Evolutionary conservation across 2,888 invertebrate species (phyloP).

Genomic region (Serripes groenlandicus): DNA sequence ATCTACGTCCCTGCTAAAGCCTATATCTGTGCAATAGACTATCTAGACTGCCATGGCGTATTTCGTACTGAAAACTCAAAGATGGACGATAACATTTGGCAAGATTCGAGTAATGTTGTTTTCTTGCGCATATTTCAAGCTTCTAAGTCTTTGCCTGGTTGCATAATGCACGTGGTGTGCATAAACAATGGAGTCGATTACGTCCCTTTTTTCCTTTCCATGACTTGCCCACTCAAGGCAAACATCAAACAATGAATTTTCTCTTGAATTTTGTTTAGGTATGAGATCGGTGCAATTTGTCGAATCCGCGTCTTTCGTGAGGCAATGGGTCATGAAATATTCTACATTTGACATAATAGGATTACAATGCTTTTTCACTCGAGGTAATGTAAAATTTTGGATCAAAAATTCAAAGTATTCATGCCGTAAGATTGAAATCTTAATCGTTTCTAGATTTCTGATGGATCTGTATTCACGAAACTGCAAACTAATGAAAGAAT

Average conservation of each 20-base stretch:
- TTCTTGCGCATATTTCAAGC: no score
- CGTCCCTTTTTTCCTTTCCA: not conserved
- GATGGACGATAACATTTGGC: no score
- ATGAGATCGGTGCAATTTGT: not conserved
- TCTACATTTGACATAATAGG: not conserved
- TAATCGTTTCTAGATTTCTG: not conserved
- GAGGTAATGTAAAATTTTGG: not conserved
- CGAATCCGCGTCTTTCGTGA: not conserved
- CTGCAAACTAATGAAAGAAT: not conserved
- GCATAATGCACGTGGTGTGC: not conserved
- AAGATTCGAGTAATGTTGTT: no score
- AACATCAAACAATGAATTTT: not conserved
- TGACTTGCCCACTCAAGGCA: not conserved
- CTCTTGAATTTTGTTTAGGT: not conserved
- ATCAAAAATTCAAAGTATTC: not conserved
- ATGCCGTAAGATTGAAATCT: not conserved
- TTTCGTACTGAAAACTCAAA: no score
- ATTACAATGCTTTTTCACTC: not conserved
- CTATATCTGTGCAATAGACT: no score
- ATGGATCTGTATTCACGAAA: not conserved
- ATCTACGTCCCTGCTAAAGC: no score
- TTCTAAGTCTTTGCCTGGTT: no score
- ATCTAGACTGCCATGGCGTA: no score
- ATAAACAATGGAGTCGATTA: not conserved
- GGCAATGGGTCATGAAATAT: not conserved